Evolutionary conservation across 2,888 invertebrate genomes (phyloP).

Genomic region (Nasonia oneida): DNA sequence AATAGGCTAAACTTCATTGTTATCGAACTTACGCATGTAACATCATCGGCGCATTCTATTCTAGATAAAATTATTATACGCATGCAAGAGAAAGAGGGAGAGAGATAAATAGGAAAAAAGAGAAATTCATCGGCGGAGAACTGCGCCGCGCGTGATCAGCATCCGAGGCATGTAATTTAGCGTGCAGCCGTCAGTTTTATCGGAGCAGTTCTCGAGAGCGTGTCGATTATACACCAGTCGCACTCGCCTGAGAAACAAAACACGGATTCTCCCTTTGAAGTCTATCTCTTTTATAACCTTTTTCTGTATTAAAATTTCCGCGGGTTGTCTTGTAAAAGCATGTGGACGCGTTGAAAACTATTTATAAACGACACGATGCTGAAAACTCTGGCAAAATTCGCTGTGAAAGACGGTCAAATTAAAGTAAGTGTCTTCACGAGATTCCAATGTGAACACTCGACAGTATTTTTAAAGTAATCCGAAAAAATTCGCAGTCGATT

Average conservation of each 20-base stretch:
- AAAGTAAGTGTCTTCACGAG: constrained; percentile 44
- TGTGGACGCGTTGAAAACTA: not conserved
- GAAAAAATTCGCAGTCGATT: not conserved
- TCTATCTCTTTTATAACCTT: constrained; percentile 12
- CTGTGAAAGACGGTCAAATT: constrained; percentile 33
- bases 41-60: constrained; percentile 27
- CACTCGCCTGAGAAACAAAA: constrained; percentile 37
- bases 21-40: constrained; percentile 18
- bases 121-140: constrained; percentile 20
- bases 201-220: constrained; percentile 38
- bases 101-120: not conserved
- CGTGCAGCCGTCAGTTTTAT: constrained; percentile 43
- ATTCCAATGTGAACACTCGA: not conserved
- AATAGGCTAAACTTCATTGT: constrained; percentile 45
- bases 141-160: constrained; percentile 32
- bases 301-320: constrained; percentile 19
- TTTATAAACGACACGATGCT: constrained; percentile 33
- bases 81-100: not conserved
- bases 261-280: constrained; percentile 11
- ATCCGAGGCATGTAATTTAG: constrained; percentile 36
- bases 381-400: constrained; percentile 36
- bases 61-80: constrained; percentile 23
- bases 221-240: constrained; percentile 17
- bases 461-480: not conserved
- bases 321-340: constrained; percentile 16